These are phyloP conservation scores for Frankliniella intonsa DNA, from an alignment of 2,888 invertebrate species.

Conservation along the genomic window DNA sequence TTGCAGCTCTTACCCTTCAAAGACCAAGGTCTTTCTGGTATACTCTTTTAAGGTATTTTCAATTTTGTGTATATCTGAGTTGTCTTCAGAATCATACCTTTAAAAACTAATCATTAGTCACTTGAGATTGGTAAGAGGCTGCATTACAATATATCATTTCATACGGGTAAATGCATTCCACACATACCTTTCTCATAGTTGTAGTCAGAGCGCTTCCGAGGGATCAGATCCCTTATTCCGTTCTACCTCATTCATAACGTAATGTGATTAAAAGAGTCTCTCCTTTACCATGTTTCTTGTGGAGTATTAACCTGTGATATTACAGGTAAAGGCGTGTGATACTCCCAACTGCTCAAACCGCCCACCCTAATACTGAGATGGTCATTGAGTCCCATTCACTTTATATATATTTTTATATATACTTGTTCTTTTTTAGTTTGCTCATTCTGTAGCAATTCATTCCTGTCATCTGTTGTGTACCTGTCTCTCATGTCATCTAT, in stretches of 20 bases:
- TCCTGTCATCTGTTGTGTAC: constrained; percentile 9
- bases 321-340: constrained; percentile 25
- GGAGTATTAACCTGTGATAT: constrained; percentile 25
- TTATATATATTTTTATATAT: constrained; percentile 27
- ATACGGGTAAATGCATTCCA: constrained; percentile 26
- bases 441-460: constrained; percentile 12
- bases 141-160: constrained; percentile 21
- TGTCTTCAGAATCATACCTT: too few species aligned
- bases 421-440: constrained; percentile 23
- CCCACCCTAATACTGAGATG: background rate
- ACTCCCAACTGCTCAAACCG: constrained; percentile 7
- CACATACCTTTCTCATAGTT: constrained; percentile 20
- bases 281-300: constrained; percentile 7
- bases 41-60: too few species aligned
- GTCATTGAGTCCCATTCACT: constrained; percentile 14
- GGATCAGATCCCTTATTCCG: constrained; percentile 11
- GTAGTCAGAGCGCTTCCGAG: constrained; percentile 25
- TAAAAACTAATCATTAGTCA: too few species aligned
- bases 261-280: constrained; percentile 17
- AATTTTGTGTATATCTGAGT: too few species aligned
- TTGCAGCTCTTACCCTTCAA: background rate
- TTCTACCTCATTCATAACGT: constrained; percentile 19
- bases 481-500: constrained; percentile 7
- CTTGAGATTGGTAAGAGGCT: constrained; percentile 4
- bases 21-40: too few species aligned